Evolutionary conservation across 2,888 invertebrate species (phyloP).

Genomic region (Pilophorus perplexus): DNA sequence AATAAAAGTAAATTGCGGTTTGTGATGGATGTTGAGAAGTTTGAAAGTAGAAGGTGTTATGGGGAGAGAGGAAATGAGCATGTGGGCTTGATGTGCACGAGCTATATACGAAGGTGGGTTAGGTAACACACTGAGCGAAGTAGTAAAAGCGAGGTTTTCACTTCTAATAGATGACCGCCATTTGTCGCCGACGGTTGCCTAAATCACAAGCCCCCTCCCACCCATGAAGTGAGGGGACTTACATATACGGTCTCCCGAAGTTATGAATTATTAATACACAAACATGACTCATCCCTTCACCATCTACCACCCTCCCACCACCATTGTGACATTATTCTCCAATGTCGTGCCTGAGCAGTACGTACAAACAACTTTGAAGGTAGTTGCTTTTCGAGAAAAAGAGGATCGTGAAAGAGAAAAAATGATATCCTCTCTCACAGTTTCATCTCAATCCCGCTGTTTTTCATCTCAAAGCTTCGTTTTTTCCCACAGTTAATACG

Average conservation of each 20-base stretch:
- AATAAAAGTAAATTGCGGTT: no score
- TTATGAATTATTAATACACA: conserved; percentile 37
- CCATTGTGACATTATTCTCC: conserved; percentile 3
- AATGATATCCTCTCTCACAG: no score
- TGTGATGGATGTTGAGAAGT: background rate
- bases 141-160: conserved; percentile 28
- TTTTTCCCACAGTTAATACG: no score
- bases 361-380: conserved; percentile 15
- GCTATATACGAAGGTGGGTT: conserved; percentile 4
- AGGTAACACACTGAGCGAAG: conserved; percentile 6
- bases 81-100: no score
- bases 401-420: background rate
- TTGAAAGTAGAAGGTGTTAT: background rate
- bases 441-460: no score
- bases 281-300: conserved; percentile 29
- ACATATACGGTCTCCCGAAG: conserved; percentile 28
- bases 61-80: no score
- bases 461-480: no score
- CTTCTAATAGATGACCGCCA: conserved; percentile 37
- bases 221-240: background rate
- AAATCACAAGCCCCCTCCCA: conserved; percentile 13
- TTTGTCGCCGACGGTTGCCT: conserved; percentile 34
- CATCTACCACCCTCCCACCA: background rate
- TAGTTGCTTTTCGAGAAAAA: background rate
- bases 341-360: background rate